Evolutionary conservation across 2,888 invertebrate species (phyloP), one percentile per base, ranked within the genome.

Genomic region (Athalia cordata): DNA sequence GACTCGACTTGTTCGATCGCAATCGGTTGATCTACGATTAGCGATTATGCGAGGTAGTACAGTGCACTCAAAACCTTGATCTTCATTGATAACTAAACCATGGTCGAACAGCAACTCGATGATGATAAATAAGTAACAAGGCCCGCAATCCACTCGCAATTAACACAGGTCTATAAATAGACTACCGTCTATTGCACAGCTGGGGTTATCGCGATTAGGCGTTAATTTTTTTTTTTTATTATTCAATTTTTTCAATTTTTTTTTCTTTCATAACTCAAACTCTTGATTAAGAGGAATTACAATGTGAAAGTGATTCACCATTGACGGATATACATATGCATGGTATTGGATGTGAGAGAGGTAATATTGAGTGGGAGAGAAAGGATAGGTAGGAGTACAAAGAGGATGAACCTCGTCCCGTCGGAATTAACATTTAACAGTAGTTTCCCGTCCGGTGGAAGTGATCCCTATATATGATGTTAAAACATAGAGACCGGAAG

Each of bases 351-450:
- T 11, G 15, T 7, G 68, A n/a, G 29, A 68, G 64, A 64, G 55
- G n/a, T 4, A 7, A 55, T 9, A 52, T 9, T 9, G 52, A 52
- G 52, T 43, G 15, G 59, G 45, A 43, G 68, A 3, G 43, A 52
- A 50, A 52, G 15, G 68, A 13, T 29, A 50, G 68, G 68, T 3
- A 43, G 55, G 55, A 68, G 68, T 49, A 49, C 7, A 66, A 49
- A 66, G 68, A 68, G 68, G 68, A 68, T 52, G 68, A 68, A 68
- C 68, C 68, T 55, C 55, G 68, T 68, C 68, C 68, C 68, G 68
- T 50, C 68, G 55, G 68, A 68, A 68, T 68, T 68, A 68, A 68
- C 68, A 68, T 68, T 55, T 68, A 68, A 59, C 72, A 59, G 72
- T 57, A 45, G 45, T 72, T 59, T 72, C 59, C 59, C 72, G 72